phyloP scores from a whole-genome alignment of 2,888 invertebrate genomes.

The Cantharis lateralis region DNA sequence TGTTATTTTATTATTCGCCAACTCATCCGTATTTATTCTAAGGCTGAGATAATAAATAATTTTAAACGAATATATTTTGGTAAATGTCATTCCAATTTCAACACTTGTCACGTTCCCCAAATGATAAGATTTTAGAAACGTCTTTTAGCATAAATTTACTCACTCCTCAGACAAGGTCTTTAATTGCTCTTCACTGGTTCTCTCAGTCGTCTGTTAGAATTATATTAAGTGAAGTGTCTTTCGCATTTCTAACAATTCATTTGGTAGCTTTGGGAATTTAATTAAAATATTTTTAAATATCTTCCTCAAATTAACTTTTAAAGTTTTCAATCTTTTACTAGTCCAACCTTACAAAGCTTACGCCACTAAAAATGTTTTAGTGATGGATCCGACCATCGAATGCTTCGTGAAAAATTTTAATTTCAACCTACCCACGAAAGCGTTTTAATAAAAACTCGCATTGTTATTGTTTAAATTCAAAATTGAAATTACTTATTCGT shows the following conservation, averaged over 20 bases:
- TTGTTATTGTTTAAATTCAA: neutral
- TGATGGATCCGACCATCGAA: neutral
- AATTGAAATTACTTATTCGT: constrained; percentile 25
- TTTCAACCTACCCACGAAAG: neutral
- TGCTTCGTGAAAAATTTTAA: neutral
- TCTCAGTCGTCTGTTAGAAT: constrained; percentile 11
- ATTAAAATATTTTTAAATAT: constrained; percentile 1
- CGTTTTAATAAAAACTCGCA: neutral
- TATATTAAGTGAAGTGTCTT: constrained; percentile 19
- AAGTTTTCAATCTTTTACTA: neutral
- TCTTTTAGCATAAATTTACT: constrained; percentile 20
- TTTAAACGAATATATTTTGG: neutral
- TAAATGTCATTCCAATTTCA: constrained; percentile 6
- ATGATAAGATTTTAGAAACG: constrained; percentile 6
- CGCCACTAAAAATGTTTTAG: neutral
- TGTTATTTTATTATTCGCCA: neutral
- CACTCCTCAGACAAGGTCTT: constrained; percentile 1
- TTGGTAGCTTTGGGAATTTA: constrained; percentile 11
- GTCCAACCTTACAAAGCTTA: neutral
- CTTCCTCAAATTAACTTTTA: neutral
- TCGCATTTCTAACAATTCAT: constrained; percentile 13
- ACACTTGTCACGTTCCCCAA: constrained; percentile 12
- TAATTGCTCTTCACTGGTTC: constrained; percentile 20
- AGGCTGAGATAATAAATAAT: neutral
- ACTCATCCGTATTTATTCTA: neutral